phyloP scores from a whole-genome alignment of 2,797 vertebrate genomes.

The Sebastes aleutianus region DNA sequence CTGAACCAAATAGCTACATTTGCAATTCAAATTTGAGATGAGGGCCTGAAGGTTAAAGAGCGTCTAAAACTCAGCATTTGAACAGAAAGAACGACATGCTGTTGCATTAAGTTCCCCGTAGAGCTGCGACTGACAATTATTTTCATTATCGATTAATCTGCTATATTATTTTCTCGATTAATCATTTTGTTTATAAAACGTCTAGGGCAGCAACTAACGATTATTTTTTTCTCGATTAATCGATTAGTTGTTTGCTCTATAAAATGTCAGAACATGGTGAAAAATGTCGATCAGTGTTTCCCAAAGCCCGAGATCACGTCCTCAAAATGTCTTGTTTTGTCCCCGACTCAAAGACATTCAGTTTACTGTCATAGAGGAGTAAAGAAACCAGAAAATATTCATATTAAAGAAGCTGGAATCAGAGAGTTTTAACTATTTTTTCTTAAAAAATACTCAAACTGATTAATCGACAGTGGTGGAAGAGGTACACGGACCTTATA shows the following conservation, averaged over 20 bases:
- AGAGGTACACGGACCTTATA: no score
- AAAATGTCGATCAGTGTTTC: background rate
- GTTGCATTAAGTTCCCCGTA: background rate
- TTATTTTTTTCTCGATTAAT: background rate
- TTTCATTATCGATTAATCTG: background rate
- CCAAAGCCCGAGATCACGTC: background rate
- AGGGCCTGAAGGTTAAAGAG: background rate
- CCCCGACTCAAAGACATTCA: no score
- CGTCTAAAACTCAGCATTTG: background rate
- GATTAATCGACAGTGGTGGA: no score
- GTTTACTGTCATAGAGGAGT: no score
- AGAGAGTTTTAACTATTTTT: background rate
- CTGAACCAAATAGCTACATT: conserved; percentile 52
- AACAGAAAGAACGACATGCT: background rate
- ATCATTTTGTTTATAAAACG: background rate
- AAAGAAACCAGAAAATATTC: background rate
- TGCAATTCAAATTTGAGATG: conserved; percentile 71
- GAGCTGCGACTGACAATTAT: background rate
- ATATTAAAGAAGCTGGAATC: background rate
- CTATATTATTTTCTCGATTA: background rate
- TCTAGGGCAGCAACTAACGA: background rate
- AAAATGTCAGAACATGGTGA: background rate
- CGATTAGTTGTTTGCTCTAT: background rate
- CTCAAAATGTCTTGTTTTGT: background rate
- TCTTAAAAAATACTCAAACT: no score